Percentiles rank a stretch among this genome's conserved stretches.
Evolutionary conservation across 1,140 invertebrate genomes (phyloP).

Genomic region (Neodiprion fabricii): DNA sequence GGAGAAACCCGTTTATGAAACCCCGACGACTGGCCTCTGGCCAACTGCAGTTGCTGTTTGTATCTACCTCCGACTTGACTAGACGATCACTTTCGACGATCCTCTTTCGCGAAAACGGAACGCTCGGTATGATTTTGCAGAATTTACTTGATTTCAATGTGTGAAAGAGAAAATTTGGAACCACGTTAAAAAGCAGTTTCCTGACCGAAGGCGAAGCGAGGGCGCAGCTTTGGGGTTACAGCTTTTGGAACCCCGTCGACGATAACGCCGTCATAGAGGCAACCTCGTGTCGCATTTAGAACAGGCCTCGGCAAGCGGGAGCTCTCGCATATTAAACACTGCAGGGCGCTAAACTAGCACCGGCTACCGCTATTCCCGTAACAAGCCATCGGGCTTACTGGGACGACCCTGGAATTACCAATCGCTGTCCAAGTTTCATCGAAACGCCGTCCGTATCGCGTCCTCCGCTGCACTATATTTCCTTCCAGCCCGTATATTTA

Average conservation of each 20-base stretch:
- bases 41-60: background rate
- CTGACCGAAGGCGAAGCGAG: background rate
- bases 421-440: background rate
- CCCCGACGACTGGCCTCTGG: background rate
- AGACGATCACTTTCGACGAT: too few species aligned
- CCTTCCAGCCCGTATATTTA: too few species aligned
- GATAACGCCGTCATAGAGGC: constrained; percentile 51
- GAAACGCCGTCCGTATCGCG: background rate
- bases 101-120: too few species aligned
- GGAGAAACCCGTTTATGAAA: background rate
- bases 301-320: constrained; percentile 25
- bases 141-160: too few species aligned
- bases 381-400: constrained; percentile 2
- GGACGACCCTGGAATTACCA: background rate
- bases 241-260: constrained; percentile 30
- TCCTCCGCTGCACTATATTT: too few species aligned
- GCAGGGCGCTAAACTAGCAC: background rate
- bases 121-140: too few species aligned
- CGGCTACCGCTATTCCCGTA: background rate
- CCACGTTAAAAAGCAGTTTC: background rate
- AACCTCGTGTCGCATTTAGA: constrained; percentile 51
- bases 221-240: background rate
- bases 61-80: too few species aligned
- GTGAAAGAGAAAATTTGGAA: too few species aligned
- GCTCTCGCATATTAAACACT: constrained; percentile 51